Percentiles rank a stretch among this genome's conserved stretches.
These are phyloP conservation scores for Oryzias celebensis DNA, from an alignment of 2,113 vertebrate genomes.

Conservation along the genomic window DNA sequence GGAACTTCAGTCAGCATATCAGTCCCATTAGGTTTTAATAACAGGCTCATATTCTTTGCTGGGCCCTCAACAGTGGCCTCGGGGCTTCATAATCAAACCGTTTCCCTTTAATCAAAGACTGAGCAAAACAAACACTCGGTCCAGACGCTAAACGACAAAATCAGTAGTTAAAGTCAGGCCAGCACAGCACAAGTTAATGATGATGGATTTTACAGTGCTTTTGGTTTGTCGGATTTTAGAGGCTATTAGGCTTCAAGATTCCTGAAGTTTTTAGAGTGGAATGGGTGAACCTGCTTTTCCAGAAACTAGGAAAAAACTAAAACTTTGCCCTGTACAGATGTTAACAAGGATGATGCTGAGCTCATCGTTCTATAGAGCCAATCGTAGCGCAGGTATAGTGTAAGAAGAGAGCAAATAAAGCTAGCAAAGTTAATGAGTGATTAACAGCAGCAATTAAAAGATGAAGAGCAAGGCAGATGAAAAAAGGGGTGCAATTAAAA, in stretches of 20 bases:
- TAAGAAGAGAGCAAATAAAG: slow-evolving; percentile 76
- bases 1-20: slow-evolving; percentile 59
- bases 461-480: slow-evolving; percentile 81
- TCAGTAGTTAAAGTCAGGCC: slow-evolving; percentile 50
- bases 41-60: slow-evolving; percentile 60
- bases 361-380: slow-evolving; percentile 92
- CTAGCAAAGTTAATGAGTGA: slow-evolving; percentile 95
- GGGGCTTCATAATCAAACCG: slow-evolving; percentile 62
- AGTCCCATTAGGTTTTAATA: slow-evolving; percentile 71
- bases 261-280: slow-evolving; percentile 12
- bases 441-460: slow-evolving; percentile 86
- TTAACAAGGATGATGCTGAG: slow-evolving; percentile 66
- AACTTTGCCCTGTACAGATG: slow-evolving; percentile 36
- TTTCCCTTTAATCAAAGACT: slow-evolving; percentile 66
- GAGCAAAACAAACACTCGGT: slow-evolving; percentile 62
- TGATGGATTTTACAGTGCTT: slow-evolving; percentile 46
- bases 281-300: slow-evolving; percentile 9
- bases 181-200: slow-evolving; percentile 54
- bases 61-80: slow-evolving; percentile 45
- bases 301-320: slow-evolving; percentile 15
- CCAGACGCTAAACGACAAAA: slow-evolving; percentile 43
- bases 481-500: slow-evolving; percentile 99
- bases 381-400: slow-evolving; percentile 89
- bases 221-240: slow-evolving; percentile 37
- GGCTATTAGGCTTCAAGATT: slow-evolving; percentile 33